phyloP scores from a whole-genome alignment of 2,888 invertebrate species.

The Drosophila paracracens region DNA sequence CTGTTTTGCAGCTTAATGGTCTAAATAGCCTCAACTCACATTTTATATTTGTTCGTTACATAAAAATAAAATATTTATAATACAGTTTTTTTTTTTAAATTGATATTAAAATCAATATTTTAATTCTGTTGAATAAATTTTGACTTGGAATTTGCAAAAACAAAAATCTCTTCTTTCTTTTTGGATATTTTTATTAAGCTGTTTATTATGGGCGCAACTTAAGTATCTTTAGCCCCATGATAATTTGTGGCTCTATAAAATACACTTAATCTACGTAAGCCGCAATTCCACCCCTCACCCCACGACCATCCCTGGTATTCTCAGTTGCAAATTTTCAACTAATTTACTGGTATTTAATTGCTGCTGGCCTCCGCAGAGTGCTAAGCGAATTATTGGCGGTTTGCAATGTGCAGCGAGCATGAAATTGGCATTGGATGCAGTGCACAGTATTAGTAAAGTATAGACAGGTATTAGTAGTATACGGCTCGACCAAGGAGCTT shows the following conservation, averaged over 20 bases:
- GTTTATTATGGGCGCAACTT: background rate
- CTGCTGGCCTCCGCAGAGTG: slow-evolving; percentile 49
- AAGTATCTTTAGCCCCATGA: background rate
- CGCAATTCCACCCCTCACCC: too few species aligned
- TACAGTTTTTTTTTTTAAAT: background rate
- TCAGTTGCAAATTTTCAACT: slow-evolving; percentile 33
- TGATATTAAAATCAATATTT: background rate
- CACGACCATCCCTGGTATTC: background rate
- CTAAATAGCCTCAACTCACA: background rate
- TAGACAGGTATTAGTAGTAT: background rate
- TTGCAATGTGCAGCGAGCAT: slow-evolving; percentile 46
- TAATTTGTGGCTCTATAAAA: slow-evolving; percentile 7
- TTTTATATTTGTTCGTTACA: background rate
- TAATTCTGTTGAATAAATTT: background rate
- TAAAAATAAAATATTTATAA: background rate
- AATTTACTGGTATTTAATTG: slow-evolving; percentile 62
- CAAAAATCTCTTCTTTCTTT: background rate
- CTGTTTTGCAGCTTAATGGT: background rate
- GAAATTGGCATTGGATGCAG: slow-evolving; percentile 51
- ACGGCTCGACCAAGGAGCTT: slow-evolving; percentile 51
- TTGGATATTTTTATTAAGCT: background rate
- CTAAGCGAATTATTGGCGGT: slow-evolving; percentile 56
- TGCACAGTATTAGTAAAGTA: slow-evolving; percentile 29
- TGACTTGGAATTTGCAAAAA: background rate
- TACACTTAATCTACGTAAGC: slow-evolving; percentile 24